Evolutionary conservation across 2,888 invertebrate genomes (phyloP), one percentile per base, ranked within the genome.

Genomic region (Clanis bilineata): DNA sequence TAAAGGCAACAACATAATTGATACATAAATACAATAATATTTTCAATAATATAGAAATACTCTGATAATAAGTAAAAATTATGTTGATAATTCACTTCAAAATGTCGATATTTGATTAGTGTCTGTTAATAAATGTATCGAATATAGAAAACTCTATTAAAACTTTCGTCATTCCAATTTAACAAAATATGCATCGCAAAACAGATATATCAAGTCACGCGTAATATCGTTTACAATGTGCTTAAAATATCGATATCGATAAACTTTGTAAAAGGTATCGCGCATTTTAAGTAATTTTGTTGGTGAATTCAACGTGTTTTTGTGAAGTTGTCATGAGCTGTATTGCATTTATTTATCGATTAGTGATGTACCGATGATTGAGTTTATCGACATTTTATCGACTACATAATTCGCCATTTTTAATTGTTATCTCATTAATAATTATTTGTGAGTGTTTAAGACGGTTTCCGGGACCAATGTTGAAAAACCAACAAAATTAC

Each of bases 381-480:
- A 18, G 32, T 51, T 47, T 28, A 51, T 32, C 51, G 51, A 51
- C 18, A 18, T 32, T 15, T 15, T 18, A 25, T 23, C n/a, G 45
- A 23, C n/a, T 32, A 18, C 4, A 4, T 45, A 22, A 25, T 23
- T 23, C 5, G 15, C 9, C 28, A 18, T 3, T 51, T 23, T 23
- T 10, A 28, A 18, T 32, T 28, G 51, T 28, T 51, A 32, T 32
- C 0, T 32, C 51, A 25, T 51, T 51, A 18, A 23, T 22, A 3
- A 28, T 51, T 15, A 25, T 51, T 32, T 10, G 21, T 32, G 51
- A 51, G 32, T 21, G 28, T 39, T 39, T n/a, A 65, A 69, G 68
- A 71, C 65, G 58, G 61, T 68, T 72, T 67, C 68, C 66, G 84
- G 87, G 85, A 85, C 85, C 86, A 86, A 84, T 73, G 67, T 65